Evolutionary conservation across 2,888 invertebrate genomes (phyloP), one percentile per base, ranked within the genome.

Genomic region (Branchellion lobata): DNA sequence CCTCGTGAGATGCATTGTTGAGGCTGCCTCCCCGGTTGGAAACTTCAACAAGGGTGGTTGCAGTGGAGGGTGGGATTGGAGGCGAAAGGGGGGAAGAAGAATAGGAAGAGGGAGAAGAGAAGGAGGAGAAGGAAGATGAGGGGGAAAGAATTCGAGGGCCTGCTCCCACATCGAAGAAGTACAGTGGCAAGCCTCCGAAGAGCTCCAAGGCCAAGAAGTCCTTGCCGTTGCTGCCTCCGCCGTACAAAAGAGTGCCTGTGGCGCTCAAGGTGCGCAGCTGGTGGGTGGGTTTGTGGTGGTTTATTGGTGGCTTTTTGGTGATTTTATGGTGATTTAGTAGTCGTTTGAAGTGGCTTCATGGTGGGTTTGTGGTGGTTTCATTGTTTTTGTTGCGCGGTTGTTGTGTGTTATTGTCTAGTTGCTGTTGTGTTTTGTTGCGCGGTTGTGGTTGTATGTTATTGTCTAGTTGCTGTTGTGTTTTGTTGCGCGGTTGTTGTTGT

Each of bases 181-280:
- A 96, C 85, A 94, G 93, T 78, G 97, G 90, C 85, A 95, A 95
- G 0, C 96, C 96, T 84, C 93, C 93, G 0, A 94, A 92, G 81
- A 97, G 87, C 87, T 97, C 97, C 29, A 96, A 91, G 0, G 94
- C 94, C 80, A 97, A 91, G 84, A 95, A 97, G 87, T 97, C 96
- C 84, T 93, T 82, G 83, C 93, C 94, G 0, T 65, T 33, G 14
- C 57, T 69, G 65, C 47, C 53, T 24, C 81, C 81, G 18, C 65
- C 65, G 77, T 57, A 81, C 68, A 81, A 27, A 3, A 81, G 57
- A 8, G 79, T 68, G 8, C 76, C 81, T 21, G 75, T 47, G n/a
- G 57, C 57, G 79, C 79, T 79, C 11, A 80, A 76, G 31, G 81
- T 81, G 40, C 71, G 73, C 0, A 80, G 14, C 82, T 88, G 93